These are phyloP conservation scores for Lobophora halterata DNA, from an alignment of 2,888 invertebrate species.

Conservation along the genomic window DNA sequence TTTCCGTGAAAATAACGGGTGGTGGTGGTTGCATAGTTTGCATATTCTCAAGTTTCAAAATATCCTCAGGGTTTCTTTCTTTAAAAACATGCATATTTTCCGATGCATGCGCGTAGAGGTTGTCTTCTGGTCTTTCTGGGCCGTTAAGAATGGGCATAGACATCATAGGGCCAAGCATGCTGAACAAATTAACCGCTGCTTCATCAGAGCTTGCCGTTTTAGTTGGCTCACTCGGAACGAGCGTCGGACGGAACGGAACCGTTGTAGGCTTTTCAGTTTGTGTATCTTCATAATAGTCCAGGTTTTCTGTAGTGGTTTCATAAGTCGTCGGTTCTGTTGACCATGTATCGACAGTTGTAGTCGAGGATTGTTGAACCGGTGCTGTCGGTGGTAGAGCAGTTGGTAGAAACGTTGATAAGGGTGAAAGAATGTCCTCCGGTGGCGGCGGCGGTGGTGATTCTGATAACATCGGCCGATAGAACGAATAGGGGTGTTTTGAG, in stretches of 20 bases:
- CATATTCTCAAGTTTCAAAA: slow-evolving; percentile 73
- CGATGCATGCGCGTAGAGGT: slow-evolving; percentile 68
- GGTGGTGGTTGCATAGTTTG: slow-evolving; percentile 83
- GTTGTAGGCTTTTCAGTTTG: slow-evolving; percentile 46
- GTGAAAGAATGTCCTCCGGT: slow-evolving; percentile 42
- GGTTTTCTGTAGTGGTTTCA: slow-evolving; percentile 44
- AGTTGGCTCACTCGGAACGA: slow-evolving; percentile 25
- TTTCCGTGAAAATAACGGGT: slow-evolving; percentile 46
- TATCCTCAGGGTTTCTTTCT: slow-evolving; percentile 49
- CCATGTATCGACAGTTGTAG: slow-evolving; percentile 33
- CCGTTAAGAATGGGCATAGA: slow-evolving; percentile 69
- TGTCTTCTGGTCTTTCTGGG: slow-evolving; percentile 65
- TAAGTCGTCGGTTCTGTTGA: slow-evolving; percentile 43
- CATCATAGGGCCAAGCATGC: slow-evolving; percentile 72
- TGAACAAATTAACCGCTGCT: slow-evolving; percentile 47
- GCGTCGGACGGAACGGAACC: slow-evolving; percentile 39
- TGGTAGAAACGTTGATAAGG: slow-evolving; percentile 55
- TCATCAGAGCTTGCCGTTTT: slow-evolving; percentile 39
- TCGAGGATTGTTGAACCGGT: slow-evolving; percentile 20
- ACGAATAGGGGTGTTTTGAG: slow-evolving; percentile 54
- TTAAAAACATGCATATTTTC: slow-evolving; percentile 66
- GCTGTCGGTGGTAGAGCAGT: slow-evolving; percentile 53
- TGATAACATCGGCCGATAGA: slow-evolving; percentile 64
- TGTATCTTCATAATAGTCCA: slow-evolving; percentile 47
- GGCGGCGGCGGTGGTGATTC: slow-evolving; percentile 57